Evolutionary conservation across 1,140 invertebrate species (phyloP).

Genomic region (Drosophila insularis): DNA sequence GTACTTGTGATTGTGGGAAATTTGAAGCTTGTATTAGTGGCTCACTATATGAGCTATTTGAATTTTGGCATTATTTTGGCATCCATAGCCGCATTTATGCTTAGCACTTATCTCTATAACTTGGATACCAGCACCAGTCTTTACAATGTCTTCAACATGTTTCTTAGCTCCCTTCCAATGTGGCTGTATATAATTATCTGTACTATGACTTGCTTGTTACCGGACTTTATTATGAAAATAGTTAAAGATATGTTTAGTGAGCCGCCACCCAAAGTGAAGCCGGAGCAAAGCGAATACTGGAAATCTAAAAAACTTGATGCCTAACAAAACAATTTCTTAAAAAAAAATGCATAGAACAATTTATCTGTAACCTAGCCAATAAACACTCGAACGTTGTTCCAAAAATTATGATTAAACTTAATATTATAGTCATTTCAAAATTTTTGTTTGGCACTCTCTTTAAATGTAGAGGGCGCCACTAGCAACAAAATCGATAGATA

Average conservation of each 20-base stretch:
- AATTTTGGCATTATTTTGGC: constrained; percentile 84
- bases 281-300: not conserved
- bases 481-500: no score
- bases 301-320: not conserved
- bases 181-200: constrained; percentile 86
- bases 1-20: constrained; percentile 83
- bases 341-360: no score
- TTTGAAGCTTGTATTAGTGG: constrained; percentile 86
- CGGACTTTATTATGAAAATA: constrained; percentile 82
- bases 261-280: not conserved
- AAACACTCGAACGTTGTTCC: no score
- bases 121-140: constrained; percentile 84
- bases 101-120: constrained; percentile 85
- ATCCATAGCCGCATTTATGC: constrained; percentile 85
- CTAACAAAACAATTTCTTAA: not conserved
- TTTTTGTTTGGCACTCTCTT: no score
- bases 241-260: constrained; percentile 53
- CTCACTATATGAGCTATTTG: constrained; percentile 85
- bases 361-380: no score
- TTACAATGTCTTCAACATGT: constrained; percentile 84
- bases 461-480: no score
- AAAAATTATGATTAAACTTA: no score
- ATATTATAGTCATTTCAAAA: no score
- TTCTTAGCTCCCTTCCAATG: constrained; percentile 85
- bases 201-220: constrained; percentile 84